Conservation (phyloP, 1,140 invertebrate genomes). For the Caerostris extrusa region DNA sequence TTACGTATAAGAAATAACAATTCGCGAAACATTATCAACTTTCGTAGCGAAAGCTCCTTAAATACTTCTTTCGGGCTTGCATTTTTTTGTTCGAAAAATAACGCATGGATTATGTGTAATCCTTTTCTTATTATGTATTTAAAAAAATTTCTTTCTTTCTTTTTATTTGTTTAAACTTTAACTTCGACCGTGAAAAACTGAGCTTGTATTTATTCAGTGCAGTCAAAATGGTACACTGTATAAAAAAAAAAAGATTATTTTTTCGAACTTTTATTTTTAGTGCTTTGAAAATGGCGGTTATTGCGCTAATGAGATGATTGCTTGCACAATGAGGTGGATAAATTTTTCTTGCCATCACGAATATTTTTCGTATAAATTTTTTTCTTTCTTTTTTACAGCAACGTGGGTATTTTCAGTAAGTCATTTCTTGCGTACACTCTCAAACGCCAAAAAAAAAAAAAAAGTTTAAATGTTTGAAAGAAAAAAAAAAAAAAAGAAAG, state of each 20-base stretch:
- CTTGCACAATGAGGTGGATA: neutral
- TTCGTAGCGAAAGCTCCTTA: neutral
- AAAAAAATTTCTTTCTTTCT: neutral
- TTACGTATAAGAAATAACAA: neutral
- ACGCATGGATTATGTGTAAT: neutral
- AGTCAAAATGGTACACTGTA: neutral
- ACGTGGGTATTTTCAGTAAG: neutral
- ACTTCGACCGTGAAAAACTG: no score
- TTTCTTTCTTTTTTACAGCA: neutral
- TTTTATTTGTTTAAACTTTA: no score
- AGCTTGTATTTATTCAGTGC: neutral
- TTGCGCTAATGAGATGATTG: neutral
- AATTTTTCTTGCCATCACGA: neutral
- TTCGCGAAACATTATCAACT: conserved; percentile 24
- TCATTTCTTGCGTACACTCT: neutral
- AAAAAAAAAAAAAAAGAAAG: no score
- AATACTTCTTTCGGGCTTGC: neutral
- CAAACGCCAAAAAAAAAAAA: no score
- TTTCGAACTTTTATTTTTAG: neutral
- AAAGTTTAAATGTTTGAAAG: neutral
- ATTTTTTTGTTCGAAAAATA: neutral
- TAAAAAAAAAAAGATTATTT: neutral
- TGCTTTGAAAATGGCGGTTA: neutral
- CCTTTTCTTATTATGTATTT: conserved; percentile 36
- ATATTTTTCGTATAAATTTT: neutral